phyloP scores from a whole-genome alignment of 2,888 invertebrate genomes.

The Physocephala rufipes region DNA sequence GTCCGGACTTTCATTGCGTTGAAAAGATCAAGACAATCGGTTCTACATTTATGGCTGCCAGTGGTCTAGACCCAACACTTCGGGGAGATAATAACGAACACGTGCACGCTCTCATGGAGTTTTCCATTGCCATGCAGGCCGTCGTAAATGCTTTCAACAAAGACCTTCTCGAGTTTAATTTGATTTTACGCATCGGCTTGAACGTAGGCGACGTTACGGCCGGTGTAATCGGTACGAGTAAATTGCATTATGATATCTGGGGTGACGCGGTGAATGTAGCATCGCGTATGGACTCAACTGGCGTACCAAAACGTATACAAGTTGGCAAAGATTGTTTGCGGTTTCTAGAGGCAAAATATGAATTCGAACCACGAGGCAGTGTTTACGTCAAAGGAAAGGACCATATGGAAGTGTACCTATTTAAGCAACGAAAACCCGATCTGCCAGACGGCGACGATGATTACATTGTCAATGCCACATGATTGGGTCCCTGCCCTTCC shows the following conservation, averaged over 20 bases:
- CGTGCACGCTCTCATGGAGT: slow-evolving; percentile 90
- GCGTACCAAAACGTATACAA: slow-evolving; percentile 85
- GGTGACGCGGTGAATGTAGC: slow-evolving; percentile 98
- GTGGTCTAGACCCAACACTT: slow-evolving; percentile 86
- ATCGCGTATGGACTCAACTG: slow-evolving; percentile 96
- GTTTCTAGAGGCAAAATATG: slow-evolving; percentile 77
- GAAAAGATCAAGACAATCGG: slow-evolving; percentile 99
- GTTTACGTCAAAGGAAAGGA: slow-evolving; percentile 98
- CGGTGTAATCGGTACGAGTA: slow-evolving; percentile 95
- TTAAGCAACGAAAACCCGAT: slow-evolving; percentile 58
- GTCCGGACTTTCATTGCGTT: slow-evolving; percentile 83
- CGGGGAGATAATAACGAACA: slow-evolving; percentile 75
- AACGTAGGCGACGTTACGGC: slow-evolving; percentile 97
- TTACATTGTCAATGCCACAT: no score
- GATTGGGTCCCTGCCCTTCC: no score
- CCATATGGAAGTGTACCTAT: slow-evolving; percentile 89
- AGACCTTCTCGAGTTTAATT: slow-evolving; percentile 89
- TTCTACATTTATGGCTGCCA: slow-evolving; percentile 97
- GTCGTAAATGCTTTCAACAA: slow-evolving; percentile 88
- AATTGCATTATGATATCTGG: slow-evolving; percentile 97
- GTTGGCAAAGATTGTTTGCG: slow-evolving; percentile 80
- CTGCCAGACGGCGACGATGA: slow-evolving; percentile 37
- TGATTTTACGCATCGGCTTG: slow-evolving; percentile 86
- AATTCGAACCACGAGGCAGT: slow-evolving; percentile 90
- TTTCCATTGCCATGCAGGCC: slow-evolving; percentile 89